Base-by-base conservation (phyloP, 2,797 vertebrate genomes). In the Esox lucius region DNA sequence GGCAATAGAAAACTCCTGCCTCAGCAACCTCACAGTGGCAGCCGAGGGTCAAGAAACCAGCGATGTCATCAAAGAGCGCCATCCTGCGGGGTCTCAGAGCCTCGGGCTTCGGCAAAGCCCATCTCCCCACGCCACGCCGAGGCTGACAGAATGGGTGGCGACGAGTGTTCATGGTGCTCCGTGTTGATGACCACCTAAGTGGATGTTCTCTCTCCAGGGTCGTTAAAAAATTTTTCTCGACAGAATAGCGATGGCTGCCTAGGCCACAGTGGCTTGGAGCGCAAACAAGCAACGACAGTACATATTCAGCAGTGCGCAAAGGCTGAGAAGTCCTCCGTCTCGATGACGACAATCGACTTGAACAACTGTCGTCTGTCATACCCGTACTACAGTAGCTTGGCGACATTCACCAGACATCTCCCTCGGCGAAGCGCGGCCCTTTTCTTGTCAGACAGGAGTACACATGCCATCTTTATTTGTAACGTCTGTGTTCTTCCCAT, bases 11-110 rank as follows among this genome's bases (percentile, higher is more conserved):
- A 28, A 65, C 5, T 31, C 19, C 35, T 39, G 65, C 8, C 6
- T 35, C 16, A 9, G 9, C 24, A 16, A 15, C 24, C 56, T 22
- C 22, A 49, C 11, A 11, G 59, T n/a, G 22, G n/a, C 59, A n/a
- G n/a, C n/a, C n/a, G 11, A 12, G 39, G 68, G 28, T 17, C 39
- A 48, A 15, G 71, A 71, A 31, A 31, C 46, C 66, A 62, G 62
- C 81, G 70, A 82, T 75, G 73, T 83, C 81, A 84, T 84, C 74
- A 81, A 78, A 83, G 81, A 78, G 69, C 66, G 74, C 67, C 49
- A 49, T 24, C 78, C 84, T 77, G 79, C 83, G 82, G 62, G 56
- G 70, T 66, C 78, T 53, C 33, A 69, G 35, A 80, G 28, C 28
- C 28, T 1, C 1, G 31, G 28, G 28, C 28, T 31, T 31, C 3